Base-by-base conservation (phyloP, 1,140 invertebrate genomes). In the Hycleus cichorii region DNA sequence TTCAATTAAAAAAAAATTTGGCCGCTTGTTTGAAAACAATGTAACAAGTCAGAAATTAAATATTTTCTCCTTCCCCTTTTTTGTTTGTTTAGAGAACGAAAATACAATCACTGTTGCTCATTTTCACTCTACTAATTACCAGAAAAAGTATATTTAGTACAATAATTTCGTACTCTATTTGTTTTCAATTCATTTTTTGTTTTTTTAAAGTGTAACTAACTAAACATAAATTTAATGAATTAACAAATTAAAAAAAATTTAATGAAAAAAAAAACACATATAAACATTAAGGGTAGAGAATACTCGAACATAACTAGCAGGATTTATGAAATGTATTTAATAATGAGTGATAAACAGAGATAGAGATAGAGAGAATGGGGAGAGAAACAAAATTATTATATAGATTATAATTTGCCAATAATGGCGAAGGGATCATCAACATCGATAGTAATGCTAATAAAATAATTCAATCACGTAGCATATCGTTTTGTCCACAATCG, bases 401-500 rank as follows among this genome's bases (percentile, higher is more conserved):
- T 64, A 18, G 18, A 18, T 18, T 18, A 18, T 18, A 32, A 32
- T 57, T 60, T 67, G 64, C 68, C 61, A 59, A 42, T 42, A 59
- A 62, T 66, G 69, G 67, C 68, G 65, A 63, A 64, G 62, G 62
- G 58, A 64, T 58, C 49, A 49, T 57, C 53, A 59, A 64, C 60
- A 60, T 57, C 26, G 64, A 60, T 47, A 62, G 58, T 60, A 63
- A 60, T 51, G 39, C 26, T 58, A 44, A 57, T 39, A 46, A 47
- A 18, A 55, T 55, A 47, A 55, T 55, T 55, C 61, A 72, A 82
- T 92, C 90, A 95, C 82, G 92, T 94, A 55, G 94, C 93, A 76
- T 95, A 99, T 69, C 95, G 85, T 76, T 97, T 97, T 67, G 95
- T 98, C 96, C 96, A 99, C 63, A 96, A 85, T 73, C 95, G 85